Evolutionary conservation across 1,140 invertebrate genomes (phyloP).

Genomic region (Drosophila ogumai): DNA sequence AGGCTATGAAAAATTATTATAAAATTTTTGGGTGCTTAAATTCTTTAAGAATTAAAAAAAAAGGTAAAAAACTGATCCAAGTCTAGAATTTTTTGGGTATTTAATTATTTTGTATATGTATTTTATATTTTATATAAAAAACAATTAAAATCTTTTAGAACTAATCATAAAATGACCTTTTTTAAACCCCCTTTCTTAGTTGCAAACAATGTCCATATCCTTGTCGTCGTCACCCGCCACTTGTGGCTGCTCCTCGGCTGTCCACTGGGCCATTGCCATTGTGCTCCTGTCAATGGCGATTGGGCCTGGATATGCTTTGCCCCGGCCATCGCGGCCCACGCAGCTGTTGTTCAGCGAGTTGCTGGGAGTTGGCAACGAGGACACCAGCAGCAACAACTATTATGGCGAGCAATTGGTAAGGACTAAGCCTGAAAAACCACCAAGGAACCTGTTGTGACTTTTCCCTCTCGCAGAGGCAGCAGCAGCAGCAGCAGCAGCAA

Average conservation of each 20-base stretch:
- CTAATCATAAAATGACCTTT: neutral
- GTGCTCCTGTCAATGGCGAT: slow-evolving; percentile 69
- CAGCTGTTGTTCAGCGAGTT: slow-evolving; percentile 65
- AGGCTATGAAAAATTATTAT: neutral
- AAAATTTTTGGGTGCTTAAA: too few species aligned
- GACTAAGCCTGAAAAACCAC: neutral
- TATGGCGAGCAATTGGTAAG: slow-evolving; percentile 66
- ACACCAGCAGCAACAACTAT: slow-evolving; percentile 37
- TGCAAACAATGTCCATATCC: slow-evolving; percentile 42
- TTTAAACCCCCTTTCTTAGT: slow-evolving; percentile 25
- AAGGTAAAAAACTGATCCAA: too few species aligned
- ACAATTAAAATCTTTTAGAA: too few species aligned
- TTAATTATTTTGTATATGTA: neutral
- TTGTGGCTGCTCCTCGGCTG: slow-evolving; percentile 49
- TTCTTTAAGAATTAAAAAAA: too few species aligned
- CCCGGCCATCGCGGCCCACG: slow-evolving; percentile 48
- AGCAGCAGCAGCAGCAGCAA: slow-evolving; percentile 29
- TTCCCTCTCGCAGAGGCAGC: slow-evolving; percentile 32
- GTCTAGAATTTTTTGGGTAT: too few species aligned
- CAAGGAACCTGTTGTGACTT: neutral
- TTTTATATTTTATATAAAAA: too few species aligned
- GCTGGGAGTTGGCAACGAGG: slow-evolving; percentile 54
- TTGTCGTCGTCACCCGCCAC: slow-evolving; percentile 26
- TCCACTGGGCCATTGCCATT: slow-evolving; percentile 64
- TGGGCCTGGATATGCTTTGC: slow-evolving; percentile 58